Evolutionary conservation across 2,113 vertebrate species (phyloP), one percentile per base, ranked within the genome.

Genomic region (Coregonus clupeaformis): DNA sequence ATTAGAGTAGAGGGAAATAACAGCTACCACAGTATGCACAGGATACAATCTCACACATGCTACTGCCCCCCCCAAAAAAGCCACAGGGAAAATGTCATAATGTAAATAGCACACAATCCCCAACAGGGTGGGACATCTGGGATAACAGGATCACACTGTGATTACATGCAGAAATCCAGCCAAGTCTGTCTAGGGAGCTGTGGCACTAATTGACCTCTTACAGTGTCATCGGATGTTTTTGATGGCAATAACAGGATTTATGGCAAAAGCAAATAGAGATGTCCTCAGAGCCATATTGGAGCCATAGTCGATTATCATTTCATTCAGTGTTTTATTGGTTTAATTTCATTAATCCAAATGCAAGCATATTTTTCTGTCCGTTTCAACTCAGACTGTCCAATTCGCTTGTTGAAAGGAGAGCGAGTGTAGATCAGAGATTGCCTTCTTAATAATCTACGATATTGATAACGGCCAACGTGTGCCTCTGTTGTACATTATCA

Each of bases 161-260:
- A 83, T 68, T 75, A 63, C 30, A 74, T 62, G 63, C 73, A 75
- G 9, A 72, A 76, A 74, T 66, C 9, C 71, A 62, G 27, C 42
- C 25, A 24, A 57, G 25, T 80, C 71, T 76, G 68, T 85, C 68
- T 47, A 24, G 47, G 68, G 79, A 78, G 80, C 73, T 83, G 3
- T 65, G 6, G 12, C 49, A 25, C 30, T 84, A 72, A 85, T 27
- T 73, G 69, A 86, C 70, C 75, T 69, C 70, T 73, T 77, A 36
- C 67, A 65, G 2, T 47, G 57, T 25, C 63, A 22, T 27, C 20
- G 1, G 73, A 80, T 78, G 55, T 36, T 55, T 73, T 24, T 70
- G 72, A 88, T 79, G 20, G 42, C 42, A 80, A 25, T 76, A 73
- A 83, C 72, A 67, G 76, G 72, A 81, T 80, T 83, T 69, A 71